Evolutionary conservation across 2,888 invertebrate species (phyloP).

Genomic region (Eupithecia subfuscata): DNA sequence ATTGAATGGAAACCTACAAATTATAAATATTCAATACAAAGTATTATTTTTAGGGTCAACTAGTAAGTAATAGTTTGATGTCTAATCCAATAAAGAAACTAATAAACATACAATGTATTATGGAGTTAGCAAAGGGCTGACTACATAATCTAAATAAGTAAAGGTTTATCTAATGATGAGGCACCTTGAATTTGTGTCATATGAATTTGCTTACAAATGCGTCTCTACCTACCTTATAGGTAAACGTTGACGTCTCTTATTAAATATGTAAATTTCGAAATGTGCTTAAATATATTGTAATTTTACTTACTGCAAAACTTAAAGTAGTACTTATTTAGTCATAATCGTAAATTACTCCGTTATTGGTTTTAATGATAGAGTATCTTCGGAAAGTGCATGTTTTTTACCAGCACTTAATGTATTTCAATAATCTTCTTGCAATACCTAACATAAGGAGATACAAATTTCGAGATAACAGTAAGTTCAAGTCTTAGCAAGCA

Average conservation of each 20-base stretch:
- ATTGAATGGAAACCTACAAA: not conserved
- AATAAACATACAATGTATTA: constrained; percentile 49
- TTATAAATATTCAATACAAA: not conserved
- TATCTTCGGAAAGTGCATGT: not conserved
- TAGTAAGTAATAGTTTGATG: not conserved
- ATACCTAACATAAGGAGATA: not conserved
- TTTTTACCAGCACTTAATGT: not conserved
- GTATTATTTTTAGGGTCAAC: not conserved
- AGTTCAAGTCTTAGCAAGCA: not conserved
- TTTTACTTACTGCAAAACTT: no score
- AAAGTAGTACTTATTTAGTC: no score
- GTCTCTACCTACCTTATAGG: not conserved
- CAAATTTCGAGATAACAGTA: not conserved
- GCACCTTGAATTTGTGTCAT: not conserved
- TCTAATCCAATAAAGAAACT: constrained; percentile 25
- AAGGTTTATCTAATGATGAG: not conserved
- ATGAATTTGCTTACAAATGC: not conserved
- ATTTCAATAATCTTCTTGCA: not conserved
- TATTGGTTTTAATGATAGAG: not conserved
- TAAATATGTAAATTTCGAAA: no score
- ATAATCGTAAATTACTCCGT: not conserved
- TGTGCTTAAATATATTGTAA: no score
- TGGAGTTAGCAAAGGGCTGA: constrained; percentile 58
- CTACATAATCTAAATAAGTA: constrained; percentile 40
- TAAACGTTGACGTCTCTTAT: not conserved